Percentiles rank a stretch among this genome's conserved stretches.
phyloP scores from a whole-genome alignment of 2,888 invertebrate genomes.

The Leucania comma region DNA sequence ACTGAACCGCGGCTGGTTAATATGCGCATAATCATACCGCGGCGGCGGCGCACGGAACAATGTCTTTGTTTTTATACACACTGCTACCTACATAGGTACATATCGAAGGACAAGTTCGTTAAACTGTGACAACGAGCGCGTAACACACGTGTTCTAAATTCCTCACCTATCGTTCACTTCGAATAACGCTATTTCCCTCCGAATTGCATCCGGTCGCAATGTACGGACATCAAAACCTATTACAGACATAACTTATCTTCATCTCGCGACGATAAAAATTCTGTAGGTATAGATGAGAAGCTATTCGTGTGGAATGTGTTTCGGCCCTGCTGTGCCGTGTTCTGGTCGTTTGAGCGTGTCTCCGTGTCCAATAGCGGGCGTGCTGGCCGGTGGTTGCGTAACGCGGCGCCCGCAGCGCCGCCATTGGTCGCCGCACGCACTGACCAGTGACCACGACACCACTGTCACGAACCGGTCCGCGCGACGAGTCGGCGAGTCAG shows the following conservation, averaged over 20 bases:
- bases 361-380: constrained; percentile 44
- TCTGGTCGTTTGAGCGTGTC: constrained; percentile 9
- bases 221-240: constrained; percentile 16
- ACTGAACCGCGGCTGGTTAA: constrained; percentile 22
- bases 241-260: constrained; percentile 7
- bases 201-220: constrained; percentile 11
- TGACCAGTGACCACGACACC: constrained; percentile 57
- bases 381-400: constrained; percentile 34
- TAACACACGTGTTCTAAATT: background rate
- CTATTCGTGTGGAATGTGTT: constrained; percentile 13
- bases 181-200: constrained; percentile 10
- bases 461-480: constrained; percentile 55
- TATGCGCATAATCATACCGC: constrained; percentile 49
- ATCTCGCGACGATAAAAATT: constrained; percentile 16
- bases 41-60: background rate
- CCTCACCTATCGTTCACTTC: background rate
- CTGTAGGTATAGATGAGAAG: constrained; percentile 16
- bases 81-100: background rate
- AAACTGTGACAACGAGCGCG: constrained; percentile 3
- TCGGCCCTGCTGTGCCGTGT: constrained; percentile 5
- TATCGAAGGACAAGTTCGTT: constrained; percentile 20
- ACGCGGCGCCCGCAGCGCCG: constrained; percentile 29
- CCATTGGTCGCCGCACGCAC: constrained; percentile 56
- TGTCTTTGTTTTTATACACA: constrained; percentile 25
- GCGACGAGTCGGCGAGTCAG: constrained; percentile 14